Evolutionary conservation across 2,113 vertebrate species (phyloP), one percentile per base, ranked within the genome.

Genomic region (Phalacrocorax carbo): DNA sequence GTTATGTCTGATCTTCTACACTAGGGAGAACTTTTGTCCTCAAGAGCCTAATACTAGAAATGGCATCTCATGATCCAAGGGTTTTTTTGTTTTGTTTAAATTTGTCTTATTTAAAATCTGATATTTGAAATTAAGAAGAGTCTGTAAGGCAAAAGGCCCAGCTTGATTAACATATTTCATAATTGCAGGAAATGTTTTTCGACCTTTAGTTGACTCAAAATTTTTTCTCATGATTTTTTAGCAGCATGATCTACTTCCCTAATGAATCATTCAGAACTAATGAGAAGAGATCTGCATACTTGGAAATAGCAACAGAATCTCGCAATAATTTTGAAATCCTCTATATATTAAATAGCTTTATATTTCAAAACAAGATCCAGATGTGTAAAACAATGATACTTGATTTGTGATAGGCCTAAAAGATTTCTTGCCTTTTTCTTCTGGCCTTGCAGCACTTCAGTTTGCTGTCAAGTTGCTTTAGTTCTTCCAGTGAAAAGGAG

Each of bases 161-260:
- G 80, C 54, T 94, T 88, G 92, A 81, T 82, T 79, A 91, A 91
- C 76, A 40, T 23, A 64, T 64, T 91, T 86, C 76, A 92, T 92
- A 95, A 97, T 86, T 84, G 93, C 57, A 95, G 83, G 87, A 97
- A 97, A 93, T 78, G 77, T 77, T 88, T 97, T 79, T 66, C 3
- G 13, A 92, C 62, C 70, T 64, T 51, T 44, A 48, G 90, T 57
- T 87, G 71, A 94, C 79, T 82, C 60, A 84, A 93, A 93, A 40
- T 52, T 68, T 93, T 86, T 90, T 93, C 91, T 92, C 82, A 77
- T 90, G 54, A 88, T 68, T 96, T 93, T 66, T 65, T 82, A 84
- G 84, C 49, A 96, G 84, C 65, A 89, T 82, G 77, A 90, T 83
- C 90, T 80, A 85, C 82, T 96, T 96, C 94, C 92, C 86, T 82